Percentiles rank a stretch among this genome's conserved stretches.
Evolutionary conservation across 2,888 invertebrate genomes (phyloP).

Genomic region (Lasioglossum leucozonium): DNA sequence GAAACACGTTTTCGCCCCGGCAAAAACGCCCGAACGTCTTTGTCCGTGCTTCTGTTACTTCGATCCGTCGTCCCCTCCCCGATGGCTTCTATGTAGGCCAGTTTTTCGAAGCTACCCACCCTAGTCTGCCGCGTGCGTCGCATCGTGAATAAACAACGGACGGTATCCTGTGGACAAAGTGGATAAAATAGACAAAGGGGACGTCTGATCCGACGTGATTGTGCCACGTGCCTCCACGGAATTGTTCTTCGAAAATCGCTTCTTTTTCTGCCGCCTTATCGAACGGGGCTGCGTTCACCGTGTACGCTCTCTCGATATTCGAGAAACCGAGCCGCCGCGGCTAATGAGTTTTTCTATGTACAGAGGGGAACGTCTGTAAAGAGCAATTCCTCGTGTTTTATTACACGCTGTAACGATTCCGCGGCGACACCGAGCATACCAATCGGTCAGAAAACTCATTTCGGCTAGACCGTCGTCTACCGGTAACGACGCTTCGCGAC

Average conservation of each 20-base stretch:
- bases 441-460: conserved; percentile 2
- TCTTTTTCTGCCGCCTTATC: background rate
- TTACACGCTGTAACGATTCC: conserved; percentile 41
- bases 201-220: conserved; percentile 41
- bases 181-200: conserved; percentile 35
- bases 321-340: conserved; percentile 14
- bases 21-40: conserved; percentile 49
- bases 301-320: background rate
- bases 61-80: conserved; percentile 16
- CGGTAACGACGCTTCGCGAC: conserved; percentile 44
- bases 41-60: conserved; percentile 36
- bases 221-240: conserved; percentile 19
- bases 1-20: conserved; percentile 30
- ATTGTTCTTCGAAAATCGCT: background rate
- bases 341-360: conserved; percentile 48
- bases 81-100: conserved; percentile 45
- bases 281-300: background rate
- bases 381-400: conserved; percentile 50
- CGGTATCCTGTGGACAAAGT: conserved; percentile 37
- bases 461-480: conserved; percentile 13
- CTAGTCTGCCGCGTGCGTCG: conserved; percentile 20
- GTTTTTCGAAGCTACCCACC: conserved; percentile 42
- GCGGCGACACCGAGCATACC: conserved; percentile 3
- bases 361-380: conserved; percentile 22
- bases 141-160: conserved; percentile 40